These are phyloP conservation scores for Neotoma lepida DNA, from an alignment of 2,113 vertebrate genomes.

Conservation along the genomic window DNA sequence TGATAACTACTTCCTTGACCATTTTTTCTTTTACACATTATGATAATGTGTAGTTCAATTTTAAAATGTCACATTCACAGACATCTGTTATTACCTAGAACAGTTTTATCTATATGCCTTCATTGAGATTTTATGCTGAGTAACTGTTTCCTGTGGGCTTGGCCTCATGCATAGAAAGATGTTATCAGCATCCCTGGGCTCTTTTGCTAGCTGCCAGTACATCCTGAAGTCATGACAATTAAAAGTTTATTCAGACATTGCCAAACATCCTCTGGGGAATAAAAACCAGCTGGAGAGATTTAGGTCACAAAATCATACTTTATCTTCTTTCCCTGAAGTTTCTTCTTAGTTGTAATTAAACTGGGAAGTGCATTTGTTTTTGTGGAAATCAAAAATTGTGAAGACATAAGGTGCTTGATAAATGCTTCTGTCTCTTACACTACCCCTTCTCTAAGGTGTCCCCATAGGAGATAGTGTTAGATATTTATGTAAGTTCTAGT, in stretches of 20 bases:
- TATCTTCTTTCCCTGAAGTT: not conserved
- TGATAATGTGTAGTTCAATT: not conserved
- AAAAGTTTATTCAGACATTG: not conserved
- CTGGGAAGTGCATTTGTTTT: not conserved
- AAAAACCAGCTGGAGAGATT: not conserved
- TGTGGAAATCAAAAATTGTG: not conserved
- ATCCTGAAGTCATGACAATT: not conserved
- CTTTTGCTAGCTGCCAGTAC: not conserved
- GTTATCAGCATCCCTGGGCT: not conserved
- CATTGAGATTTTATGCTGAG: not conserved
- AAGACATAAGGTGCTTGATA: not conserved
- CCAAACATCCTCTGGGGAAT: not conserved
- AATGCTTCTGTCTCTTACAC: not conserved
- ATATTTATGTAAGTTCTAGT: not conserved
- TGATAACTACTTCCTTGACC: not conserved
- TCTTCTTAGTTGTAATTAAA: not conserved
- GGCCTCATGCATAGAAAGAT: not conserved
- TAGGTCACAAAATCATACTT: not conserved
- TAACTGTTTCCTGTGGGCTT: not conserved
- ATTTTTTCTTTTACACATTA: not conserved
- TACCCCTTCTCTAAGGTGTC: not conserved
- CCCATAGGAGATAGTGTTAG: not conserved
- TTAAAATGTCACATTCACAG: not conserved
- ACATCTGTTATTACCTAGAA: not conserved
- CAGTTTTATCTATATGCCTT: not conserved